Evolutionary conservation across 2,113 vertebrate genomes (phyloP).

Genomic region (Catharus bicknelli): DNA sequence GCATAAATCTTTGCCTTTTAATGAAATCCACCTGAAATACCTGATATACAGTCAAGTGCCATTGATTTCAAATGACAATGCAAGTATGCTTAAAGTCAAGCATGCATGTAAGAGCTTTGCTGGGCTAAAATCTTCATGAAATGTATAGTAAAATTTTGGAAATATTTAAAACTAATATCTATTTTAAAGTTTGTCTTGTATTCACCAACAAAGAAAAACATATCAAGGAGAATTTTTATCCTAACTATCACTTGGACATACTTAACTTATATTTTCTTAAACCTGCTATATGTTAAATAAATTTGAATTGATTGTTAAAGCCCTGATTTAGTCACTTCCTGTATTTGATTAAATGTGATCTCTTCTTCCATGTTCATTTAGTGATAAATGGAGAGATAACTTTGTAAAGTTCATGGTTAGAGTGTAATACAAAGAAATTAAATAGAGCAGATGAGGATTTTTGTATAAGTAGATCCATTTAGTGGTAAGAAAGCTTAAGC

Average conservation of each 20-base stretch:
- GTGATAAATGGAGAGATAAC: background rate
- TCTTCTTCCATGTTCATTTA: background rate
- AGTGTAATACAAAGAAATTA: background rate
- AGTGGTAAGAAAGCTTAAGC: background rate
- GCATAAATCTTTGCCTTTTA: background rate
- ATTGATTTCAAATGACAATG: background rate
- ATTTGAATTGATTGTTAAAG: background rate
- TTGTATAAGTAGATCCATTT: background rate
- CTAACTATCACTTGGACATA: background rate
- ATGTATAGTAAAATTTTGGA: background rate
- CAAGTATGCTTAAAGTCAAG: background rate
- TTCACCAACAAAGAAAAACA: background rate
- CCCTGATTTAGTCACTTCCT: background rate
- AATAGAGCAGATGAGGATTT: background rate
- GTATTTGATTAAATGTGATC: slow-evolving; percentile 13
- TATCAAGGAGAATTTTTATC: background rate
- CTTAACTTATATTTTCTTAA: background rate
- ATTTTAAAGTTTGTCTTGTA: background rate
- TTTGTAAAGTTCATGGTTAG: background rate
- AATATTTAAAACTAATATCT: background rate
- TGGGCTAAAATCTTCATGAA: background rate
- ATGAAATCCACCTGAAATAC: slow-evolving; percentile 6
- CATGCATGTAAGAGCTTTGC: background rate
- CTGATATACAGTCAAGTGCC: background rate
- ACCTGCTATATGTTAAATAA: background rate